phyloP scores from a whole-genome alignment of 2,797 vertebrate species.

The Euphonia xanthogaster region DNA sequence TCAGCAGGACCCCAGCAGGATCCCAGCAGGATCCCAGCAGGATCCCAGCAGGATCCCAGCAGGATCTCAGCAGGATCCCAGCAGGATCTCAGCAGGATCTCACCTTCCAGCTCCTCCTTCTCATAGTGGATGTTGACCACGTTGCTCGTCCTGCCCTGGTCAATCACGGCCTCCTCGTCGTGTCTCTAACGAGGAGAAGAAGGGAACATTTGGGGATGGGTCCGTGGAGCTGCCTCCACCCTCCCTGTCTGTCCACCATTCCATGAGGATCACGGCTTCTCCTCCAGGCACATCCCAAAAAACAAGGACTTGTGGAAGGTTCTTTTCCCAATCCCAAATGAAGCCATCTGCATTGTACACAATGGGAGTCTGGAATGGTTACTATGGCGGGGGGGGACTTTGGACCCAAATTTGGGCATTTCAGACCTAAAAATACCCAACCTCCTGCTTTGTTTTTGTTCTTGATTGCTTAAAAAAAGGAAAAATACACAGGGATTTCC shows the following conservation, averaged over 20 bases:
- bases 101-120: slow-evolving; percentile 8
- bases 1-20: neutral
- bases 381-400: fast-evolving
- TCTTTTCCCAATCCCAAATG: neutral
- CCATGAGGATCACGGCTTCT: neutral
- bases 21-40: neutral
- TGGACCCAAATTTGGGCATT: neutral
- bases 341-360: fast-evolving
- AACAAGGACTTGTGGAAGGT: neutral
- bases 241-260: too few species aligned
- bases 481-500: neutral
- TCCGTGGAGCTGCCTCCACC: neutral
- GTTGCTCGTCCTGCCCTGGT: neutral
- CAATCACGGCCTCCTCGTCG: neutral
- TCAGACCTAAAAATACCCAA: neutral
- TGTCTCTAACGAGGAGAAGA: neutral
- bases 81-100: neutral
- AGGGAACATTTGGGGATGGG: neutral
- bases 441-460: fast-evolving
- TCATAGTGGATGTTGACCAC: slow-evolving; percentile 8
- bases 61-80: neutral
- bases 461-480: neutral
- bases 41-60: neutral
- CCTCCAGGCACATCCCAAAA: neutral
- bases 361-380: neutral